Percentiles rank a stretch among this genome's conserved stretches.
These are phyloP conservation scores for Grantiella picta DNA, from an alignment of 2,113 vertebrate genomes.

Conservation along the genomic window DNA sequence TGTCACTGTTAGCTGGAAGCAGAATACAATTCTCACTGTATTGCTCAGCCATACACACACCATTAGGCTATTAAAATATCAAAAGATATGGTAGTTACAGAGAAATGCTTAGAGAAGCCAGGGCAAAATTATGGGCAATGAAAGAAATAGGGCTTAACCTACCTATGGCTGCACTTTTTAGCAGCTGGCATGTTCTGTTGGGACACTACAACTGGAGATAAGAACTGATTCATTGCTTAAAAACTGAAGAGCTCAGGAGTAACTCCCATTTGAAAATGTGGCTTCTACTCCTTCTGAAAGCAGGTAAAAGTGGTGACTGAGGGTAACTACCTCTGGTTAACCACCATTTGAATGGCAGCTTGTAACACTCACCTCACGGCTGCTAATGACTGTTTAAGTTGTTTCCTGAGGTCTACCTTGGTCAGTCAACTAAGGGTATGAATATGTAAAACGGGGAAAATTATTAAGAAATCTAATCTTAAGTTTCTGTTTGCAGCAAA, in stretches of 20 bases:
- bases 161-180: background rate
- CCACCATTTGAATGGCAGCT: background rate
- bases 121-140: background rate
- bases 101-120: background rate
- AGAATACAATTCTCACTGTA: background rate
- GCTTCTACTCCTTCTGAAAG: background rate
- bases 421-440: background rate
- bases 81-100: background rate
- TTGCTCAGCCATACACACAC: background rate
- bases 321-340: background rate
- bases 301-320: background rate
- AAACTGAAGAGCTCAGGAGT: background rate
- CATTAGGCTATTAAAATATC: background rate
- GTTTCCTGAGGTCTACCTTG: background rate
- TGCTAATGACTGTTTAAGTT: background rate
- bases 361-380: background rate
- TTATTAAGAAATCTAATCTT: background rate
- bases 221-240: background rate
- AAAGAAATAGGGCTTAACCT: background rate
- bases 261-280: background rate
- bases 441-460: background rate
- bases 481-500: background rate
- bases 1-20: background rate
- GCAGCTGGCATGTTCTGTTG: background rate
- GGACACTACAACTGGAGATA: background rate